Percentiles rank a stretch among this genome's conserved stretches.
These are phyloP conservation scores for Ornithorhynchus anatinus DNA, from an alignment of 2,113 vertebrate genomes.

Conservation along the genomic window DNA sequence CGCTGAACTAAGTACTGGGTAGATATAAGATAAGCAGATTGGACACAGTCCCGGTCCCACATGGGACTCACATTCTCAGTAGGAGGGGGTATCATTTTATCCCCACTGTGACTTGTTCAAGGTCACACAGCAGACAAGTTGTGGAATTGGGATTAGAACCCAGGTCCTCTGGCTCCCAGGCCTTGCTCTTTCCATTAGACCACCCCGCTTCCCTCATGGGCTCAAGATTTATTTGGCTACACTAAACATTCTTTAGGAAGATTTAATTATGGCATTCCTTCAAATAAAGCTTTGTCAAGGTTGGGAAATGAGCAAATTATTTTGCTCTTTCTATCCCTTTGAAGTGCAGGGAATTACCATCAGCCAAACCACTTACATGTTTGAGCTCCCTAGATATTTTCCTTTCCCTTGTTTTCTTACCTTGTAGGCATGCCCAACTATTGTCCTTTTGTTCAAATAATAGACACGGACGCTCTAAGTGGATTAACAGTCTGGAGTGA, in stretches of 20 bases:
- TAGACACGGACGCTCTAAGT: slow-evolving; percentile 29
- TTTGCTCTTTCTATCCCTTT: slow-evolving; percentile 26
- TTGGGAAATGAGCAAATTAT: slow-evolving; percentile 31
- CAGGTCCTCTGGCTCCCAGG: no score
- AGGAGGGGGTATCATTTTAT: no score
- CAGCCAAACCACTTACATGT: not conserved
- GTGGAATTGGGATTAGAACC: no score
- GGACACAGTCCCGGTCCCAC: no score
- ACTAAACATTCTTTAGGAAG: slow-evolving; percentile 42
- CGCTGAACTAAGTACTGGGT: no score
- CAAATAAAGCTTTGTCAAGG: slow-evolving; percentile 41
- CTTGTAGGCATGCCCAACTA: slow-evolving; percentile 19
- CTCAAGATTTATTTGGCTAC: slow-evolving; percentile 8
- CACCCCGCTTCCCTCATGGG: no score
- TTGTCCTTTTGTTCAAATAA: not conserved
- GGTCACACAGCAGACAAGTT: no score
- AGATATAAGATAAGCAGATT: no score
- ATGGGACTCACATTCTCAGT: no score
- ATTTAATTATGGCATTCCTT: slow-evolving; percentile 43
- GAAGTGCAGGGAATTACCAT: slow-evolving; percentile 34
- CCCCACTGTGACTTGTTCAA: no score
- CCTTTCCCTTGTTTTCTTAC: slow-evolving; percentile 26
- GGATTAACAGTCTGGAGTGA: slow-evolving; percentile 31
- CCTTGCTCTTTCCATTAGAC: no score
- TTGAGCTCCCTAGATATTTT: slow-evolving; percentile 31